phyloP scores from a whole-genome alignment of 2,888 invertebrate species.

The Cloeon dipterum region DNA sequence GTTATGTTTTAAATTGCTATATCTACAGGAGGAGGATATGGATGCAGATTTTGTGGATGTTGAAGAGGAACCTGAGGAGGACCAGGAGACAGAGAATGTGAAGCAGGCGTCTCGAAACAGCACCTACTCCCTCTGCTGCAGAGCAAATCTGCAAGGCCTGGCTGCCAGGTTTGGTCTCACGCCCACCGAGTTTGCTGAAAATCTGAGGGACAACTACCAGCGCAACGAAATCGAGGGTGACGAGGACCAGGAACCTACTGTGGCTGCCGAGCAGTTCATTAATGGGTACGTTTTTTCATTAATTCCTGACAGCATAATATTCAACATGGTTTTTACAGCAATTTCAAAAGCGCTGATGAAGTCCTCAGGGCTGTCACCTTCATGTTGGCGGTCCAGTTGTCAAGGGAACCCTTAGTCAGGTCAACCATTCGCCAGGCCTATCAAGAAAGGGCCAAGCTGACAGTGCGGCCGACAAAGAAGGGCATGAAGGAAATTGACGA shows the following conservation, averaged over 20 bases:
- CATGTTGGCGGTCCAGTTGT: slow-evolving; percentile 86
- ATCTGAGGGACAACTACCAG: slow-evolving; percentile 86
- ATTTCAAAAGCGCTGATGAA: slow-evolving; percentile 47
- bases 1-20: no score
- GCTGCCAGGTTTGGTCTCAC: slow-evolving; percentile 80
- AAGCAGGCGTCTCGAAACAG: slow-evolving; percentile 76
- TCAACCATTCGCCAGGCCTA: slow-evolving; percentile 67
- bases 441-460: slow-evolving; percentile 68
- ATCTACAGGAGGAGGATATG: slow-evolving; percentile 25
- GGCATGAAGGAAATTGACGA: slow-evolving; percentile 93
- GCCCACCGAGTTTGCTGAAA: slow-evolving; percentile 90
- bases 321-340: no score
- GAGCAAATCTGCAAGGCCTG: slow-evolving; percentile 62
- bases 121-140: slow-evolving; percentile 67
- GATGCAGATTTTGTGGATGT: slow-evolving; percentile 29
- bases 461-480: slow-evolving; percentile 62
- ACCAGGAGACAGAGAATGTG: slow-evolving; percentile 27
- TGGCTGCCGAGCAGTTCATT: slow-evolving; percentile 52
- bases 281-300: background rate
- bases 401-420: slow-evolving; percentile 73
- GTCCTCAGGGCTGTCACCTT: slow-evolving; percentile 75
- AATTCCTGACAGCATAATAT: no score
- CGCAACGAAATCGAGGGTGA: slow-evolving; percentile 88
- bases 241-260: slow-evolving; percentile 49
- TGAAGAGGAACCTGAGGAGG: slow-evolving; percentile 22